phyloP scores from a whole-genome alignment of 2,888 invertebrate genomes.

The Pediacus dermestoides region DNA sequence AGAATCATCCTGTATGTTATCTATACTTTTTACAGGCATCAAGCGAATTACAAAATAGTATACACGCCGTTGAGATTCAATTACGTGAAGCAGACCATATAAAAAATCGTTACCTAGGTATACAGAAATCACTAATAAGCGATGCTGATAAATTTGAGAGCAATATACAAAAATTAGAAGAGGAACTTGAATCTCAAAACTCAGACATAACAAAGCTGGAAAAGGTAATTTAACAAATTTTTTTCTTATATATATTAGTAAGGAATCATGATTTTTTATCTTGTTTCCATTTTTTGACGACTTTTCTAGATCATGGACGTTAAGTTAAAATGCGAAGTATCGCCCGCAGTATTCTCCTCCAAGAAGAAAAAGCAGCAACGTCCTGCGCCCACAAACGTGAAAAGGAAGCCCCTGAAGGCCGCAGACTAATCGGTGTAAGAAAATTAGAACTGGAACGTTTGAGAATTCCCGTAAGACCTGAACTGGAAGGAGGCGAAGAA shows the following conservation, averaged over 20 bases:
- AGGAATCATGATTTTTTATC: constrained; percentile 2
- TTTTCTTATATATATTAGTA: too few relatives aligned
- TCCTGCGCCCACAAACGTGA: constrained; percentile 65
- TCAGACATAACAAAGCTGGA: constrained; percentile 72
- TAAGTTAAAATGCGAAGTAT: constrained; percentile 68
- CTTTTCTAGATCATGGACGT: constrained; percentile 60
- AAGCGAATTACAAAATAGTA: constrained; percentile 73
- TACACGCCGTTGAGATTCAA: constrained; percentile 76
- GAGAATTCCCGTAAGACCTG: constrained; percentile 53
- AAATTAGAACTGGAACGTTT: constrained; percentile 71
- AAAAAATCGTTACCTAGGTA: constrained; percentile 70
- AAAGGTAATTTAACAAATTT: too few relatives aligned
- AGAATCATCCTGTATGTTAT: too few relatives aligned
- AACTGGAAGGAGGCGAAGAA: constrained; percentile 41
- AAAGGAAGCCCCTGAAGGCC: constrained; percentile 60
- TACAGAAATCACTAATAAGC: constrained; percentile 64
- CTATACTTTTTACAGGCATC: constrained; percentile 55
- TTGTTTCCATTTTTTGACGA: constrained; percentile 5
- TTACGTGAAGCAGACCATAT: constrained; percentile 79
- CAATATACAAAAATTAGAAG: constrained; percentile 66
- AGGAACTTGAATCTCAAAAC: constrained; percentile 63
- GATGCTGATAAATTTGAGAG: constrained; percentile 73
- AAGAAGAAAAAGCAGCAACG: constrained; percentile 68
- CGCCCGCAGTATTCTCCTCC: constrained; percentile 64
- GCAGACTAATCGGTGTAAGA: constrained; percentile 67